Evolutionary conservation across 2,113 vertebrate genomes (phyloP).

Genomic region (Peromyscus maniculatus): DNA sequence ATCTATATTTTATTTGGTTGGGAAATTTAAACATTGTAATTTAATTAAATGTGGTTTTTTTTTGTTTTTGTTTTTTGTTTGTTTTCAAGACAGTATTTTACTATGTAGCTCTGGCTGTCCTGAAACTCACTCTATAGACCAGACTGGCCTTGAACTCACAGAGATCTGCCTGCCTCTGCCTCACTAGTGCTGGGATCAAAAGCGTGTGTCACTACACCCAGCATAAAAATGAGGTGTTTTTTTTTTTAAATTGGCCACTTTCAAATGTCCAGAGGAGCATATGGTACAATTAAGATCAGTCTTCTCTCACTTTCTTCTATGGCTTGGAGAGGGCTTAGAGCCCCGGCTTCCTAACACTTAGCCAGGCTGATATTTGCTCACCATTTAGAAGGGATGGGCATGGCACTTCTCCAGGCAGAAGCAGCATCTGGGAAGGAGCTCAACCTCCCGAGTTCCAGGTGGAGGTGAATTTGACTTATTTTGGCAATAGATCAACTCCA

Average conservation of each 20-base stretch:
- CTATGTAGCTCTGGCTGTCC: neutral
- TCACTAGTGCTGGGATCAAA: neutral
- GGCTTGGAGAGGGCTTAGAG: neutral
- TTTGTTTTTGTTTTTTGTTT: neutral
- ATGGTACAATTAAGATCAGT: constrained; percentile 10
- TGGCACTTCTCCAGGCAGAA: neutral
- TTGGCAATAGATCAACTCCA: neutral
- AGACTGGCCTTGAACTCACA: neutral
- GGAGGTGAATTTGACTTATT: constrained; percentile 8
- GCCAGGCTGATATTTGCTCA: neutral
- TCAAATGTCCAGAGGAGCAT: neutral
- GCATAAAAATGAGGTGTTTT: neutral
- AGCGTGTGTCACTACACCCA: neutral
- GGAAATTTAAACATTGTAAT: constrained; percentile 30
- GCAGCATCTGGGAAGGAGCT: neutral
- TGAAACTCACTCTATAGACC: neutral
- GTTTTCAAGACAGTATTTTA: neutral
- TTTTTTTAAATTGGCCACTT: neutral
- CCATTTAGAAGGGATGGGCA: too few relatives aligned
- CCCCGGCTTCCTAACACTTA: neutral
- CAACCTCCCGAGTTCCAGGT: constrained; percentile 11
- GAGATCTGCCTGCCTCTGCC: neutral
- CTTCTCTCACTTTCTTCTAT: neutral
- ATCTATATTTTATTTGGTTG: constrained; percentile 51
- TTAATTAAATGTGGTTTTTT: neutral